Base-by-base conservation (phyloP, 2,113 vertebrate species). In the Rousettus leschenaultii region DNA sequence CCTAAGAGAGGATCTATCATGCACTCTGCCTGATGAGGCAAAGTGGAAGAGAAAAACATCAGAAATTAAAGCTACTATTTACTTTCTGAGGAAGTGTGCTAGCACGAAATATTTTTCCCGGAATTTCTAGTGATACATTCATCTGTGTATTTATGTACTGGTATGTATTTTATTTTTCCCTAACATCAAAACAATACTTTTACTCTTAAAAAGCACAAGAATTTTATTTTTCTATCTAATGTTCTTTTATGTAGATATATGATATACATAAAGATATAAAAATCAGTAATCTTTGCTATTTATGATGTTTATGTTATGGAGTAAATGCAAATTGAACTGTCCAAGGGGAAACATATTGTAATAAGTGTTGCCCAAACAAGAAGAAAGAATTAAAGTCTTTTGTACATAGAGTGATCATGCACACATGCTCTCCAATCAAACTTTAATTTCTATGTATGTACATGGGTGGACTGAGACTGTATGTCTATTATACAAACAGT, bases 401-500 rank as follows among this genome's bases (percentile, higher is more conserved):
- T 51, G 2, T 74, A 14, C 35, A 55, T 45, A 55, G 11, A 38
- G 1, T 45, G 79, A 70, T 91, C 73, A 73, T 35, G 61, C n/a
- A 53, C 24, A 38, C 43, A 33, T 45, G 48, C 61, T 95, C 66
- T 90, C 70, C 79, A 35, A 40, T 88, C 83, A 75, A 35, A 35
- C 70, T 87, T 94, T 86, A 68, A 92, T 93, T 91, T 97, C 75
- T 91, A 13, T 77, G 33, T 91, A 38, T 95, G 63, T 79, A 95
- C 91, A 95, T 94, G 51, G 51, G 48, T 74, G 43, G 9, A 89
- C 48, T 28, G 40, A 95, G 51, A 79, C 51, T 75, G 6, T 79
- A 26, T 33, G 68, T 91, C 94, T 89, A n/a, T 88, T 97, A 91
- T 88, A 78, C 74, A 95, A 98, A 96, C 95, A 95, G 63, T 66